Percentiles rank a stretch among this genome's conserved stretches.
Evolutionary conservation across 2,797 vertebrate genomes (phyloP).

Genomic region (Erpetoichthys calabaricus): DNA sequence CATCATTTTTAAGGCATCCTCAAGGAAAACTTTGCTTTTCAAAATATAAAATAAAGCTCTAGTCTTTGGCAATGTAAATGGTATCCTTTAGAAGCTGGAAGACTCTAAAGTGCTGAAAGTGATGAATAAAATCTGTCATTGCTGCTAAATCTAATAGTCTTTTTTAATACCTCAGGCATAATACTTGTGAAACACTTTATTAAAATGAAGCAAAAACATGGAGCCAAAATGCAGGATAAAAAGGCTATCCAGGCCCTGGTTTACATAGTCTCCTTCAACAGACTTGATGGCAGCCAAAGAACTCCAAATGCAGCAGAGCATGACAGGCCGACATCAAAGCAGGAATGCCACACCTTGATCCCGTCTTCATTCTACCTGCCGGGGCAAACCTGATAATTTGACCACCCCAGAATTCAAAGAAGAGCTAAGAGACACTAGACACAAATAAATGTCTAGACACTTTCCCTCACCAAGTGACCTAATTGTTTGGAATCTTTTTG

Average conservation of each 20-base stretch:
- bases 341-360: conserved; percentile 61
- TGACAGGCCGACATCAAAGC: conserved; percentile 67
- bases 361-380: conserved; percentile 50
- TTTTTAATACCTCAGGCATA: conserved; percentile 25
- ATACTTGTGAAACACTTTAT: conserved; percentile 31
- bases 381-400: conserved; percentile 48
- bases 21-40: too few species aligned
- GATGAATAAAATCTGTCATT: too few species aligned
- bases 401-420: conserved; percentile 66
- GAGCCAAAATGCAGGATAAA: conserved; percentile 3
- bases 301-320: conserved; percentile 46
- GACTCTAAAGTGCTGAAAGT: too few species aligned
- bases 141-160: too few species aligned
- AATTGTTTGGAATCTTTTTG: conserved; percentile 44
- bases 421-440: conserved; percentile 30
- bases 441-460: conserved; percentile 65
- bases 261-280: conserved; percentile 59
- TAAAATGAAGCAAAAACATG: conserved; percentile 27
- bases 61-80: too few species aligned
- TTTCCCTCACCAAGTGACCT: conserved; percentile 51
- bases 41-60: too few species aligned
- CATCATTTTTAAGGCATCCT: too few species aligned
- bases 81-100: too few species aligned
- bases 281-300: conserved; percentile 57
- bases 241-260: conserved; percentile 22